phyloP scores from a whole-genome alignment of 1,140 invertebrate genomes.

The Philopotamus ludificatus region DNA sequence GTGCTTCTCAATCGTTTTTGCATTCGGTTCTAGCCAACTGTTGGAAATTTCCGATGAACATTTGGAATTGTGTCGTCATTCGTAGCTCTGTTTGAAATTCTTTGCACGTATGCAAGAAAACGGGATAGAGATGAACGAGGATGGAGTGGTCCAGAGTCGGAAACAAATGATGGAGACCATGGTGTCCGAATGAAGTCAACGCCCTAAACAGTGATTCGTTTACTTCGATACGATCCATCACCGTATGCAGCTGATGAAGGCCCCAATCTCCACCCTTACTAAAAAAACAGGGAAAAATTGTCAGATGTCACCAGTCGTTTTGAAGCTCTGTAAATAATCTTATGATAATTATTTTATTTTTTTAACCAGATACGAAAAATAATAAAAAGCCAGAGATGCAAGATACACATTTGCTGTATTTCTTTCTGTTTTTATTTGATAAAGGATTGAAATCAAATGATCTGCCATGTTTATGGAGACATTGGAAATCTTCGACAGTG shows the following conservation, averaged over 20 bases:
- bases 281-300: slow-evolving; percentile 20
- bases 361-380: no score
- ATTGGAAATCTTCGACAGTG: no score
- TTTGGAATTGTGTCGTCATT: slow-evolving; percentile 58
- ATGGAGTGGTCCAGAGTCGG: slow-evolving; percentile 78
- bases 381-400: no score
- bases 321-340: no score
- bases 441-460: no score
- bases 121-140: slow-evolving; percentile 63
- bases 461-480: no score
- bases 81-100: slow-evolving; percentile 65
- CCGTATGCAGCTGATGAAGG: slow-evolving; percentile 72
- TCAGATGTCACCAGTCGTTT: no score
- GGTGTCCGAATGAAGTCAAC: slow-evolving; percentile 74
- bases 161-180: slow-evolving; percentile 84
- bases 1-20: no score
- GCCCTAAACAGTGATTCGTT: slow-evolving; percentile 67
- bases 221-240: slow-evolving; percentile 69
- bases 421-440: no score
- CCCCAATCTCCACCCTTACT: slow-evolving; percentile 70
- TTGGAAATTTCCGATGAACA: slow-evolving; percentile 67
- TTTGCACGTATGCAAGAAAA: slow-evolving; percentile 65
- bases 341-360: no score
- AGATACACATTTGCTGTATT: no score
- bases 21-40: slow-evolving; percentile 66